Evolutionary conservation across 2,888 invertebrate genomes (phyloP).

Genomic region (Dolichomitus sp.): DNA sequence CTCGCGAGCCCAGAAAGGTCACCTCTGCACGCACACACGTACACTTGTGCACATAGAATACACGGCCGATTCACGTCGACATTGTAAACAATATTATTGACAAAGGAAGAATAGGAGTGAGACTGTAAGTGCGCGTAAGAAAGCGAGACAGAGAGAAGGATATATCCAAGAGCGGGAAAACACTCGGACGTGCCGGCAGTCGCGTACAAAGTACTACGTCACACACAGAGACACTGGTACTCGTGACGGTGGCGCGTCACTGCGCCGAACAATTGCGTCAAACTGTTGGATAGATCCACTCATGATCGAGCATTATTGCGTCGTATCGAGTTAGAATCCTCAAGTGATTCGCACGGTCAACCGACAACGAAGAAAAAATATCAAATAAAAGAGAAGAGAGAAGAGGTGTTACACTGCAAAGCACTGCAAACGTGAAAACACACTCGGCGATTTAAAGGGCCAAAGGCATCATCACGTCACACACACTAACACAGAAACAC

Average conservation of each 20-base stretch:
- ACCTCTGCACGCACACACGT: conserved; percentile 63
- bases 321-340: conserved; percentile 18
- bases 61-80: neutral
- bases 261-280: conserved; percentile 65
- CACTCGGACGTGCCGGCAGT: conserved; percentile 28
- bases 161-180: conserved; percentile 28
- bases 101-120: conserved; percentile 6
- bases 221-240: conserved; percentile 33
- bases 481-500: neutral
- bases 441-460: conserved; percentile 58
- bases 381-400: neutral
- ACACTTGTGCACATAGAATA: conserved; percentile 9
- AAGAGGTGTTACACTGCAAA: neutral
- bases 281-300: conserved; percentile 45
- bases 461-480: conserved; percentile 35
- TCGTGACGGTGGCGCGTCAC: conserved; percentile 64
- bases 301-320: conserved; percentile 43
- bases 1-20: conserved; percentile 61
- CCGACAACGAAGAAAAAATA: neutral
- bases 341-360: neutral
- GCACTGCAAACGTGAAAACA: neutral
- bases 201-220: conserved; percentile 52
- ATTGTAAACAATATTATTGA: conserved; percentile 27
- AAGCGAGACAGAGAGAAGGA: conserved; percentile 4
- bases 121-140: neutral